A percentile compares a stretch with the other conserved stretches of the same genome.
These are phyloP conservation scores for Globicephala melas DNA, from an alignment of 2,113 vertebrate species.

Conservation along the genomic window DNA sequence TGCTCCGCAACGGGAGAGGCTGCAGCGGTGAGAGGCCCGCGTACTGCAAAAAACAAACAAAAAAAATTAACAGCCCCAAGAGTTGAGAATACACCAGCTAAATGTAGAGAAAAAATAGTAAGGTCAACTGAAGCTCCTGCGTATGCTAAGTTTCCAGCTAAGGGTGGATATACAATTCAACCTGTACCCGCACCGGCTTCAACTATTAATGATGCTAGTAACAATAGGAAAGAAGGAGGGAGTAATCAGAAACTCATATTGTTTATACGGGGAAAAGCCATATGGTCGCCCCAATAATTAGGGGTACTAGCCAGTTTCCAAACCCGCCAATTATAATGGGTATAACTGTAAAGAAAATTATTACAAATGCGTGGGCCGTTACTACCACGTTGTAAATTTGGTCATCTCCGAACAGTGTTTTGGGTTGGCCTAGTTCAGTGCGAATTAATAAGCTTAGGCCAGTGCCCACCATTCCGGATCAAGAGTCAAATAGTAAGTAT, in stretches of 20 bases:
- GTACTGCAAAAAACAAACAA: no score
- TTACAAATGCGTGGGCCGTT: background rate
- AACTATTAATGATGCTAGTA: background rate
- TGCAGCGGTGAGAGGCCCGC: no score
- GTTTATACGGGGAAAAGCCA: background rate
- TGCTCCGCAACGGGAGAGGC: no score
- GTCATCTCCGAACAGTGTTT: background rate
- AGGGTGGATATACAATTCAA: background rate
- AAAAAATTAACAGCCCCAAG: no score
- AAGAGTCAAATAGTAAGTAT: accelerated
- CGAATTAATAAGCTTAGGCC: background rate
- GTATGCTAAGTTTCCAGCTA: background rate
- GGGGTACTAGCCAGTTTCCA: accelerated
- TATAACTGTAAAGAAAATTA: background rate
- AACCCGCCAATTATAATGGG: background rate
- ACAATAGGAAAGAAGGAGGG: background rate
- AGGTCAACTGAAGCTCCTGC: background rate
- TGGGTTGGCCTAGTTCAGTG: background rate
- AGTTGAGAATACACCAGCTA: background rate
- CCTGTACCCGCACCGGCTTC: background rate
- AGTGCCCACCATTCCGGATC: background rate
- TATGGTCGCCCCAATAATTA: background rate
- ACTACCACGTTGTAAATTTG: background rate
- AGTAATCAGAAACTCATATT: background rate
- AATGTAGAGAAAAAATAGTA: background rate